A percentile compares a stretch with the other conserved stretches of the same genome.
phyloP scores from a whole-genome alignment of 2,888 invertebrate genomes.

The Nemapogon koenigi region DNA sequence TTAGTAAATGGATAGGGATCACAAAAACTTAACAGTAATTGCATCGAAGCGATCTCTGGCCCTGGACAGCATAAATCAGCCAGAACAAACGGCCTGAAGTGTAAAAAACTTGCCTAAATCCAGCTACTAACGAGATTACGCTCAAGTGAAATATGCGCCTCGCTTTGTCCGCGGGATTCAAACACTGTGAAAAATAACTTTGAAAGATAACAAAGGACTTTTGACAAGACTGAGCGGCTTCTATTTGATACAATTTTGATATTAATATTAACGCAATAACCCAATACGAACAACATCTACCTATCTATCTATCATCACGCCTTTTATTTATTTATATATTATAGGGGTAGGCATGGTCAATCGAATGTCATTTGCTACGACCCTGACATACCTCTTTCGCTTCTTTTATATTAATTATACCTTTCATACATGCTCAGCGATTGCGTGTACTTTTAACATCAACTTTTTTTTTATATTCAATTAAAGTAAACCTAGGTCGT shows the following conservation, averaged over 20 bases:
- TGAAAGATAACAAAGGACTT: conserved; percentile 49
- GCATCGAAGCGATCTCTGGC: conserved; percentile 12
- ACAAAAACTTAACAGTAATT: conserved; percentile 8
- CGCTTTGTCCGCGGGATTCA: conserved; percentile 49
- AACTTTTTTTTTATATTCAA: too few relatives aligned
- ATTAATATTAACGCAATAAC: conserved; percentile 23
- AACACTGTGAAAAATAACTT: conserved; percentile 49
- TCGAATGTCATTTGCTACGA: too few relatives aligned
- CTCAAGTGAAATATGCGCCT: conserved; percentile 48
- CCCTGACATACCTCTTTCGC: too few relatives aligned
- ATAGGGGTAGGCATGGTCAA: too few relatives aligned
- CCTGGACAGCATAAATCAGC: conserved; percentile 27
- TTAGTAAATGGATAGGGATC: conserved; percentile 4
- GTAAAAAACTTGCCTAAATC: conserved; percentile 38
- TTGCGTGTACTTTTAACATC: too few relatives aligned
- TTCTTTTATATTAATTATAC: too few relatives aligned
- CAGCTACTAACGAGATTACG: conserved; percentile 50
- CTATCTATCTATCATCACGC: too few relatives aligned
- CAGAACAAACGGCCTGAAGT: conserved; percentile 29
- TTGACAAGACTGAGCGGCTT: conserved; percentile 31
- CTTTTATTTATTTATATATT: too few relatives aligned
- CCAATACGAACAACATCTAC: conserved; percentile 27
- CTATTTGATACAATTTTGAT: conserved; percentile 31
- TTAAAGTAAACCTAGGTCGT: too few relatives aligned
- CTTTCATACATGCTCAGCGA: too few relatives aligned